Conservation (phyloP, 2,797 vertebrate genomes). For the Gobio occitaniae region DNA sequence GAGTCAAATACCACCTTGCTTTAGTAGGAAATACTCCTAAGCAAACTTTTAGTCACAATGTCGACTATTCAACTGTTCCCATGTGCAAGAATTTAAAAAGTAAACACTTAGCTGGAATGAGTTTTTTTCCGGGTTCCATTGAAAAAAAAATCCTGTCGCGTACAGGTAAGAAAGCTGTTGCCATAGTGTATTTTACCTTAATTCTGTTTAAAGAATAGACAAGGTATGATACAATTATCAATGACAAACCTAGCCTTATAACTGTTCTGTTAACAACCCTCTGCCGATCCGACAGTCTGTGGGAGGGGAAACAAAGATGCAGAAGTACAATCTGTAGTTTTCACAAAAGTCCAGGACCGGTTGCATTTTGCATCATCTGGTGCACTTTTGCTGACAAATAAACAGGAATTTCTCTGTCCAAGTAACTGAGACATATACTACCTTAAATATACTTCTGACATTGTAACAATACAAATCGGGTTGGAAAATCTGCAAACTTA, state of each 20-base stretch:
- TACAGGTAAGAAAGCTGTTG: too few species aligned
- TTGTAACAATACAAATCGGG: neutral
- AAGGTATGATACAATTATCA: neutral
- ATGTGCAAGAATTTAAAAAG: too few species aligned
- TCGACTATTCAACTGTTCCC: too few species aligned
- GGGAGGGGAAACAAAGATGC: neutral
- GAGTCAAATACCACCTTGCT: too few species aligned
- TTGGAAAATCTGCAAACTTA: neutral
- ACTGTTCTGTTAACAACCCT: neutral
- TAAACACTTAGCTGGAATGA: too few species aligned
- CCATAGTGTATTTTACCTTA: too few species aligned
- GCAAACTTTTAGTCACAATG: too few species aligned
- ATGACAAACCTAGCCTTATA: neutral
- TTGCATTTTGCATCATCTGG: neutral
- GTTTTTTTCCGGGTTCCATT: too few species aligned
- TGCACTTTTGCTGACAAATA: neutral
- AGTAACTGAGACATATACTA: neutral
- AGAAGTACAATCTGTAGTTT: neutral
- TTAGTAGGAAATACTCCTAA: too few species aligned
- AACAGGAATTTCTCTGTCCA: neutral
- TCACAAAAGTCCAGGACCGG: neutral
- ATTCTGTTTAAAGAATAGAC: too few species aligned
- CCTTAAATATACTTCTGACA: neutral
- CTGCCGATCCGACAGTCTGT: neutral
- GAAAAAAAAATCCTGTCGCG: too few species aligned